These are phyloP conservation scores for Oenanthe oenanthe DNA, from an alignment of 2,113 vertebrate species.

Conservation along the genomic window DNA sequence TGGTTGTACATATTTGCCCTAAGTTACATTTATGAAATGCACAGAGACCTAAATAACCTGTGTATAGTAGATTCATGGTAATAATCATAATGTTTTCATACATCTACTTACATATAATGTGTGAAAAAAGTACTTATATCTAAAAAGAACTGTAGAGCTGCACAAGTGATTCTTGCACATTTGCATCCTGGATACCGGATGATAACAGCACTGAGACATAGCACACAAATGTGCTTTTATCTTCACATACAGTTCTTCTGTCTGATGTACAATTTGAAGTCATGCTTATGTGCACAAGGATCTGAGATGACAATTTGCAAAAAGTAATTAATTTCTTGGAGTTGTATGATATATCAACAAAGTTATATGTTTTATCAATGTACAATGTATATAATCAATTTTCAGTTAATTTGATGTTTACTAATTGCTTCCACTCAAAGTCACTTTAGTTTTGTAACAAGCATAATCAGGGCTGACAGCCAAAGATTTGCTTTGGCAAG, in stretches of 20 bases:
- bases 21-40: not conserved
- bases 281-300: not conserved
- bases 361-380: not conserved
- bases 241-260: not conserved
- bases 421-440: not conserved
- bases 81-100: not conserved
- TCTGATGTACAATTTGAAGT: not conserved
- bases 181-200: not conserved
- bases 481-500: slow-evolving; percentile 11
- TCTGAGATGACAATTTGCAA: not conserved
- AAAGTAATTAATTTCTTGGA: not conserved
- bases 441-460: not conserved
- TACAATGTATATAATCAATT: not conserved
- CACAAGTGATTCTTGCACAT: not conserved
- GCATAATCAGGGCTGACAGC: not conserved
- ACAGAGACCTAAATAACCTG: not conserved
- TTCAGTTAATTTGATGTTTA: not conserved
- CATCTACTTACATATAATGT: not conserved
- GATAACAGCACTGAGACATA: not conserved
- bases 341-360: not conserved
- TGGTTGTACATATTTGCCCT: not conserved
- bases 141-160: not conserved
- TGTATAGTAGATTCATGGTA: not conserved
- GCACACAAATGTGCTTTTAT: not conserved
- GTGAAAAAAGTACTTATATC: not conserved